phyloP scores from a whole-genome alignment of 2,888 invertebrate species.

The Bibio marci region DNA sequence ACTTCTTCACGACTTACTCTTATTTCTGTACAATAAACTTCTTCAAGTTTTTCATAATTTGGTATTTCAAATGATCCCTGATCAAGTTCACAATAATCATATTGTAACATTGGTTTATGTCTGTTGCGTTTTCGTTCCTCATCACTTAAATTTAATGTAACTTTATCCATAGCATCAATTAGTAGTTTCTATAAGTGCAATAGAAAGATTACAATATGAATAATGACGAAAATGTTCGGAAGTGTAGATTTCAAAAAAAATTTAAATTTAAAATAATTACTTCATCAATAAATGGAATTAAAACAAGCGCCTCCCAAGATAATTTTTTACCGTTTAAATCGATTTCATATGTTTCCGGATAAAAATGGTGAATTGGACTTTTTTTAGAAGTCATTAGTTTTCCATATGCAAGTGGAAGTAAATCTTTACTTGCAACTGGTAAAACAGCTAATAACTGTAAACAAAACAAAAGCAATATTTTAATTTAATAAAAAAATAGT shows the following conservation, averaged over 20 bases:
- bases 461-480: constrained; percentile 1
- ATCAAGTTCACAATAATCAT: constrained; percentile 47
- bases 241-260: no score
- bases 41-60: no score
- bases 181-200: no score
- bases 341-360: constrained; percentile 77
- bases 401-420: constrained; percentile 64
- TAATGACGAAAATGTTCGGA: no score
- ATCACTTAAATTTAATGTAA: constrained; percentile 40
- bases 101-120: constrained; percentile 77
- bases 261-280: no score
- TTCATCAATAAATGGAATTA: constrained; percentile 88
- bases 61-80: no score
- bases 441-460: constrained; percentile 64
- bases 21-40: no score
- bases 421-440: constrained; percentile 65
- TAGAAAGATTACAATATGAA: no score
- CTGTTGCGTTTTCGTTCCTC: constrained; percentile 60
- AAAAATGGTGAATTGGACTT: constrained; percentile 75
- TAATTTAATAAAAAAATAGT: no score
- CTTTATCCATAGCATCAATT: no score
- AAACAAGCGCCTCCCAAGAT: constrained; percentile 91
- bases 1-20: no score
- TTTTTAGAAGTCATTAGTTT: constrained; percentile 55
- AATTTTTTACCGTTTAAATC: constrained; percentile 92